Base-by-base conservation (phyloP, 2,113 vertebrate species). In the Galbula dea region DNA sequence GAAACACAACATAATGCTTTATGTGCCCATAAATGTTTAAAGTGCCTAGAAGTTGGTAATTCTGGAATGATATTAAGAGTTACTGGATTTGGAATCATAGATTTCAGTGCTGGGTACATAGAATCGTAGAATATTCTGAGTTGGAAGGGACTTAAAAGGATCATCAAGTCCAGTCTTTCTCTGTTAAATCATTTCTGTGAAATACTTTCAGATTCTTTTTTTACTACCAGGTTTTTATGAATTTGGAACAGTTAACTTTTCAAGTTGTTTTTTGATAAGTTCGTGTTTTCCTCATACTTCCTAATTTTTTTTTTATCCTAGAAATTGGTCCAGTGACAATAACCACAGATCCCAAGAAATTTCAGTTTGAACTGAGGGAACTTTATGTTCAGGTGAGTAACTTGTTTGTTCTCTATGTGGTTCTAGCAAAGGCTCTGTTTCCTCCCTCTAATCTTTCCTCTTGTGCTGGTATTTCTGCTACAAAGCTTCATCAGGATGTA, bases 311-410 rank as follows among this genome's bases (percentile, higher is more conserved):
- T 65, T 58, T 48, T 39, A 79, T 97, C 95, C 61, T 98, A 99
- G 99, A 99, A 97, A 99, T 99, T 86, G 99, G 99, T 43, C 99
- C 99, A 3, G 98, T 99, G 92, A 99, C 99, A 22, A 98, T 99
- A 97, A 99, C 99, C 81, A 99, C 99, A 81, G 99, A 99, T 97
- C 99, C 99, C 30, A 99, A 99, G 97, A 99, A 99, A 97, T 99
- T 99, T 97, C 99, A 99, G 1, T 98, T 98, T 97, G 99, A 99
- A 97, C 98, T 99, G 92, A 98, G 98, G 93, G 99, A 99, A 90
- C 98, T 99, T 17, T 99, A 99, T 66, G 99, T 99, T 95, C 99
- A 99, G 99, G 99, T 99, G 93, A 97, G 98, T 97, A 52, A 54
- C 37, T 36, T 34, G 14, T 73, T 82, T 21, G 8, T 73, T 89